Conservation (phyloP, 2,888 invertebrate species). For the Dynastes maya region DNA sequence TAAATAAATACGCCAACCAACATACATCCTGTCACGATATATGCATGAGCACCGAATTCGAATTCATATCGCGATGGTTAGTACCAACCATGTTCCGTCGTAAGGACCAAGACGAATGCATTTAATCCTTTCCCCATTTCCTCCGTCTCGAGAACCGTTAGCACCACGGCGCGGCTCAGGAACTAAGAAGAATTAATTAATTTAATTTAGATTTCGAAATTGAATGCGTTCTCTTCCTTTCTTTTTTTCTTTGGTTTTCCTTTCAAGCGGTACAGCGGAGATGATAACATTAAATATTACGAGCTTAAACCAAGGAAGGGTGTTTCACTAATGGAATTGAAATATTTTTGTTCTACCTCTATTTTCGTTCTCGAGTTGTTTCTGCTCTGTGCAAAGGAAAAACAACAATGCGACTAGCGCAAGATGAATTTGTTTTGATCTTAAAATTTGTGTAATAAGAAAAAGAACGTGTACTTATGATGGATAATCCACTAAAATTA, state of each 20-base stretch:
- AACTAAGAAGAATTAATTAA: slow-evolving; percentile 15
- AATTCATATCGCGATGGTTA: neutral
- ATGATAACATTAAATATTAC: slow-evolving; percentile 26
- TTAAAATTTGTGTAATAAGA: too few relatives aligned
- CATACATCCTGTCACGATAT: neutral
- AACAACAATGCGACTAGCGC: neutral
- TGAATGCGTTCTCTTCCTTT: neutral
- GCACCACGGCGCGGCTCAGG: neutral
- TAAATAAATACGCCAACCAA: neutral
- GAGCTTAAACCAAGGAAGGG: slow-evolving; percentile 9
- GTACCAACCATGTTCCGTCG: neutral
- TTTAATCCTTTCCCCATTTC: slow-evolving; percentile 5
- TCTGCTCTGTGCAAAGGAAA: neutral
- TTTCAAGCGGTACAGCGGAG: neutral
- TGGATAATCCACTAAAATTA: too few relatives aligned
- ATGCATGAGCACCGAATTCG: neutral
- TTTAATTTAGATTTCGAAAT: slow-evolving; percentile 5
- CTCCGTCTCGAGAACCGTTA: neutral
- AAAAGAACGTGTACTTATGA: too few relatives aligned
- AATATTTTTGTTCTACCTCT: slow-evolving; percentile 23
- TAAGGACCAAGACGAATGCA: neutral
- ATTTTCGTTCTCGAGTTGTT: slow-evolving; percentile 7
- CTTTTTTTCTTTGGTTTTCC: neutral
- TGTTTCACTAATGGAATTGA: slow-evolving; percentile 33
- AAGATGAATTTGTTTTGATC: slow-evolving; percentile 15